Percentiles rank a stretch among this genome's conserved stretches.
Evolutionary conservation across 1,140 invertebrate genomes (phyloP).

Genomic region (Linepithema humile): DNA sequence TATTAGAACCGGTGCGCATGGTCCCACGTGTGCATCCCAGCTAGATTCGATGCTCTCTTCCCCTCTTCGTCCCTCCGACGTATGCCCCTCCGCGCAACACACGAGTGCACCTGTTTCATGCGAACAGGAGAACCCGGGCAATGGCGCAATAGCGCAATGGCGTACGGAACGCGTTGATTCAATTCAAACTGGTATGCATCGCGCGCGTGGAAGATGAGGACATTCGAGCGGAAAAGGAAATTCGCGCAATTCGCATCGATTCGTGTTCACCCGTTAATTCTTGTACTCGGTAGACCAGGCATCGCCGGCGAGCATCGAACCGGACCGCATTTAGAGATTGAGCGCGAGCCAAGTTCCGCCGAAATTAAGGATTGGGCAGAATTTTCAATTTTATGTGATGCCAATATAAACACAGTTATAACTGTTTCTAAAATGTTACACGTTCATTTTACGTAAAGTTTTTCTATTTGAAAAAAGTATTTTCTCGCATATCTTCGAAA

Average conservation of each 20-base stretch:
- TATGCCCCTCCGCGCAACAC: neutral
- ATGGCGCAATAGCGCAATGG: slow-evolving; percentile 10
- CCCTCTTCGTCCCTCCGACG: neutral
- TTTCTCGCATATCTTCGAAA: neutral
- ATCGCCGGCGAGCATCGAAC: slow-evolving; percentile 1
- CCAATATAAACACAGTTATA: neutral
- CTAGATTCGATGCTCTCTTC: neutral
- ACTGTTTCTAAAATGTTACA: neutral
- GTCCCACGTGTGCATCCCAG: slow-evolving; percentile 7
- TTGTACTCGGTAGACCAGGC: neutral
- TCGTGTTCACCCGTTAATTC: slow-evolving; percentile 44
- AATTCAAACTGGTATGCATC: slow-evolving; percentile 39
- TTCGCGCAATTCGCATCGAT: slow-evolving; percentile 45
- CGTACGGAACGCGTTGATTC: slow-evolving; percentile 32
- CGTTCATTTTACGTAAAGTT: neutral
- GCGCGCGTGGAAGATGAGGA: slow-evolving; percentile 29
- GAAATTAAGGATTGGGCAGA: neutral
- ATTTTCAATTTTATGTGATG: neutral
- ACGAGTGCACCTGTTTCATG: slow-evolving; percentile 32
- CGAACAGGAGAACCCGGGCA: neutral
- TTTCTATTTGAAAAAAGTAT: neutral
- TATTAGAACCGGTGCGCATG: slow-evolving; percentile 5
- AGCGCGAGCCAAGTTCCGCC: slow-evolving; percentile 1
- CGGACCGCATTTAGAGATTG: neutral
- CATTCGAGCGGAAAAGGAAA: slow-evolving; percentile 42